Base-by-base conservation (phyloP, 2,797 vertebrate species). In the Apogon hyalosoma region DNA sequence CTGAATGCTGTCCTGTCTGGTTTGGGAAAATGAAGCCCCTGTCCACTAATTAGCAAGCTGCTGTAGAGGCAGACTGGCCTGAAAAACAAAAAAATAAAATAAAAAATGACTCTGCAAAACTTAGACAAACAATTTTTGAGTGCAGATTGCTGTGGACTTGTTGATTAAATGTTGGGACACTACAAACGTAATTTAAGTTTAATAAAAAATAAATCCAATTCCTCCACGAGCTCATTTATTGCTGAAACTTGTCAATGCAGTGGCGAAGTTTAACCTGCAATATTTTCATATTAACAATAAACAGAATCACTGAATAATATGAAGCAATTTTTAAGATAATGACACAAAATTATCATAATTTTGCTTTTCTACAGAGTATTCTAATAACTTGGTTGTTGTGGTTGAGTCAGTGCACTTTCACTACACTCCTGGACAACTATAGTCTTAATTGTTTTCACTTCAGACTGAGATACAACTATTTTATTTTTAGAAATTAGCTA, bases 31-130 rank as follows among this genome's bases (percentile, higher is more conserved):
- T 0, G 28, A 53, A 40, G 61, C 49, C 53, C n/a, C 58, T 38
- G 58, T 63, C 60, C 45, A 8, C 54, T 70, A 70, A 79, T 75
- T 73, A 73, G 55, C 69, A 80, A 75, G 71, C 75, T 82, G 83
- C 64, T 80, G 19, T 18, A 53, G 38, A 14, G 15, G 38, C 49
- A 42, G 12, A 16, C 19, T 10, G 9, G 12, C n/a, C 19, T 36
- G 33, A 36, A 36, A 36, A 36, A 36, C 7, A 36, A 36, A 36
- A 1, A 36, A 31, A 31, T 1, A 31, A 31, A 36, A 9, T 9
- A 36, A 9, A 49, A 56, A 21, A 15, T 61, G 77, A 77, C 19
- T 2, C 63, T 15, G 60, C 49, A 69, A 42, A 57, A 68, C 8
- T 55, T 16, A 50, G 7, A n/a, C 31, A 21, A 57, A 69, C 19